These are phyloP conservation scores for Pseudomyrmex cubaensis DNA, from an alignment of 1,140 invertebrate species.

Conservation along the genomic window DNA sequence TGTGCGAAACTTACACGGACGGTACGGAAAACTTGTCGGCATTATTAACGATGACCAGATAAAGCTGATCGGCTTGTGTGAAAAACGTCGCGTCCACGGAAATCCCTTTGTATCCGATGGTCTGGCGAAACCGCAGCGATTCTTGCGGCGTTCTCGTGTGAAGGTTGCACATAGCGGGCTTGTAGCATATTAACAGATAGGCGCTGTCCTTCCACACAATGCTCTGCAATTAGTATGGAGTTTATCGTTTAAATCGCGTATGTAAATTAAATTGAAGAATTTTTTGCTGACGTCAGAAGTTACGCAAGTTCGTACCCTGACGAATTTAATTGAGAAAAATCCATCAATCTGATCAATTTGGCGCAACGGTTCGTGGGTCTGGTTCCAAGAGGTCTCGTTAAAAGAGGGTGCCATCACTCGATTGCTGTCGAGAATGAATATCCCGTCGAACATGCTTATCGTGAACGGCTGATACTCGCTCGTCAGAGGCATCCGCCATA, in stretches of 20 bases:
- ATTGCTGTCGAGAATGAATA: conserved; percentile 65
- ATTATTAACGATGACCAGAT: conserved; percentile 70
- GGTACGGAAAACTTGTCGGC: conserved; percentile 46
- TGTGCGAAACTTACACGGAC: conserved; percentile 64
- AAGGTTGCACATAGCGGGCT: conserved; percentile 57
- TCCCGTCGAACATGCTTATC: conserved; percentile 53
- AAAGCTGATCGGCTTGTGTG: conserved; percentile 63
- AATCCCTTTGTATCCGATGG: conserved; percentile 42
- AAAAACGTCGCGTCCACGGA: conserved; percentile 75
- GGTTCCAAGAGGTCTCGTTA: conserved; percentile 31
- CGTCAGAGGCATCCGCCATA: conserved; percentile 51
- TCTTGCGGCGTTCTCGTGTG: conserved; percentile 57
- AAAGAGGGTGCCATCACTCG: conserved; percentile 43
- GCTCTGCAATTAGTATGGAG: conserved; percentile 56
- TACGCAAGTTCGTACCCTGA: conserved; percentile 54
- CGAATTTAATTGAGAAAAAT: conserved; percentile 50
- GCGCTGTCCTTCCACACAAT: conserved; percentile 65
- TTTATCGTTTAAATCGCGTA: not conserved
- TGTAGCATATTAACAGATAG: conserved; percentile 74
- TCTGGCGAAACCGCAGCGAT: conserved; percentile 63
- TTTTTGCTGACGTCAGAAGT: not conserved
- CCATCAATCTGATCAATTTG: conserved; percentile 27
- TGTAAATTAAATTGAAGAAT: not conserved
- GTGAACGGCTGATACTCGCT: conserved; percentile 47
- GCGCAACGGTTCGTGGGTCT: conserved; percentile 12